These are phyloP conservation scores for Drosophila robusta DNA, from an alignment of 2,888 invertebrate genomes.

Conservation along the genomic window DNA sequence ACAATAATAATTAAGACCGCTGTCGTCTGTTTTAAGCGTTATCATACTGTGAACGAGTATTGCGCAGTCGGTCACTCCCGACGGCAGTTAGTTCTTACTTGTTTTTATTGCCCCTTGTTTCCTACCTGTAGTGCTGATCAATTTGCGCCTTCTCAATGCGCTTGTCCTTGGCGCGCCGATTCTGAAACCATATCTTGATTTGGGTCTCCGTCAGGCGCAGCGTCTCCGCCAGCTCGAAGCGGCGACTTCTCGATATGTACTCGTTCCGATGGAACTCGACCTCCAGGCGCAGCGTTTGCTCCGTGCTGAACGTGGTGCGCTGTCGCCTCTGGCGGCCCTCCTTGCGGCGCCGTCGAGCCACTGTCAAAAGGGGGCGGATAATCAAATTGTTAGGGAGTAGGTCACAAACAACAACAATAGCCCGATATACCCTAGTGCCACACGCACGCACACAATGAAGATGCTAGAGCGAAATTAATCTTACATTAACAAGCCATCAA, in stretches of 20 bases:
- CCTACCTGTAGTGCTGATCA: constrained; percentile 96
- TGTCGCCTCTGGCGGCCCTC: constrained; percentile 95
- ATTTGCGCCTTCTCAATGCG: constrained; percentile 97
- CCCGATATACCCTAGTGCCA: constrained; percentile 6
- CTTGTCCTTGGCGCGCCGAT: constrained; percentile 97
- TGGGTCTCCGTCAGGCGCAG: constrained; percentile 91
- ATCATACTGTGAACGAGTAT: too few relatives aligned
- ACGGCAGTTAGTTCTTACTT: too few relatives aligned
- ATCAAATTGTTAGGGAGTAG: constrained; percentile 18
- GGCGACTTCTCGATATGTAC: constrained; percentile 94
- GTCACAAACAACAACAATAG: constrained; percentile 20
- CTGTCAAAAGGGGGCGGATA: constrained; percentile 85
- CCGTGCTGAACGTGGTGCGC: constrained; percentile 96
- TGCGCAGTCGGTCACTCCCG: too few relatives aligned
- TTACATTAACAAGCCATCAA: constrained; percentile 68
- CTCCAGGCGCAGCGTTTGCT: constrained; percentile 95
- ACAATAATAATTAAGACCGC: too few relatives aligned
- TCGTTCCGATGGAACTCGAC: constrained; percentile 96
- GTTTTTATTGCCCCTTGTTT: background rate
- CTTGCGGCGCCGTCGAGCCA: constrained; percentile 93
- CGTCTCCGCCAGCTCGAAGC: constrained; percentile 91
- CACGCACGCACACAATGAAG: constrained; percentile 58
- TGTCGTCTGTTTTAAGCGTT: too few relatives aligned
- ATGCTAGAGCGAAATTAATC: constrained; percentile 81
- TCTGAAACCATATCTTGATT: constrained; percentile 97